Percentiles rank a stretch among this genome's conserved stretches.
Evolutionary conservation across 1,140 invertebrate genomes (phyloP).

Genomic region (Holotrichia oblita): DNA sequence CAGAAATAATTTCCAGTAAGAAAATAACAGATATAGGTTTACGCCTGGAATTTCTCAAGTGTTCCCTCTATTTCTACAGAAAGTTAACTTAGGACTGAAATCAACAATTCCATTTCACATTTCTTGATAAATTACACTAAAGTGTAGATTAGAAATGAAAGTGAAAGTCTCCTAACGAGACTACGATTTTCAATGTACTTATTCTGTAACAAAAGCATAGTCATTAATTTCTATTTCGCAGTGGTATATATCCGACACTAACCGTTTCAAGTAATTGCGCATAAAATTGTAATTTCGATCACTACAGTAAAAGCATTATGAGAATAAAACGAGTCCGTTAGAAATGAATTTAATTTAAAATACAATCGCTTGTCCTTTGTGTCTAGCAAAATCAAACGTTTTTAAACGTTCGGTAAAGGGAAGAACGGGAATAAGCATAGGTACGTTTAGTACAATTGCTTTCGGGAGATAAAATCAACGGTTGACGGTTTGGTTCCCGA

Average conservation of each 20-base stretch:
- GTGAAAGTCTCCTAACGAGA: too few relatives aligned
- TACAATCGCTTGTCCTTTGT: slow-evolving; percentile 19
- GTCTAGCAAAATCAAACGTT: slow-evolving; percentile 16
- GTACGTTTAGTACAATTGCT: slow-evolving; percentile 6
- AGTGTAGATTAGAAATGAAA: too few relatives aligned
- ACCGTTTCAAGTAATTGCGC: neutral
- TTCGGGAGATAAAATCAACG: slow-evolving; percentile 22
- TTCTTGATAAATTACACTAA: too few relatives aligned
- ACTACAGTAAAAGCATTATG: neutral
- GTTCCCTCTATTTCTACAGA: too few relatives aligned
- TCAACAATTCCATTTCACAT: too few relatives aligned
- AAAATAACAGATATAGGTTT: too few relatives aligned
- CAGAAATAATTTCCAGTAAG: too few relatives aligned
- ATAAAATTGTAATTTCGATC: slow-evolving; percentile 4
- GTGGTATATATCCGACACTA: neutral
- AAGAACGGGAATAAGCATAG: neutral
- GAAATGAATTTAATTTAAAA: slow-evolving; percentile 37
- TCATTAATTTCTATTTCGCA: too few relatives aligned
- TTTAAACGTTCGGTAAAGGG: neutral
- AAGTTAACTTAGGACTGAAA: too few relatives aligned
- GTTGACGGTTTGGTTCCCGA: neutral
- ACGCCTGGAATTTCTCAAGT: too few relatives aligned
- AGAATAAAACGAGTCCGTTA: neutral
- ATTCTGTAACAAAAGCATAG: too few relatives aligned
- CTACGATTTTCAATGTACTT: too few relatives aligned